These are phyloP conservation scores for Tuta absoluta DNA, from an alignment of 2,888 invertebrate species.

Conservation along the genomic window DNA sequence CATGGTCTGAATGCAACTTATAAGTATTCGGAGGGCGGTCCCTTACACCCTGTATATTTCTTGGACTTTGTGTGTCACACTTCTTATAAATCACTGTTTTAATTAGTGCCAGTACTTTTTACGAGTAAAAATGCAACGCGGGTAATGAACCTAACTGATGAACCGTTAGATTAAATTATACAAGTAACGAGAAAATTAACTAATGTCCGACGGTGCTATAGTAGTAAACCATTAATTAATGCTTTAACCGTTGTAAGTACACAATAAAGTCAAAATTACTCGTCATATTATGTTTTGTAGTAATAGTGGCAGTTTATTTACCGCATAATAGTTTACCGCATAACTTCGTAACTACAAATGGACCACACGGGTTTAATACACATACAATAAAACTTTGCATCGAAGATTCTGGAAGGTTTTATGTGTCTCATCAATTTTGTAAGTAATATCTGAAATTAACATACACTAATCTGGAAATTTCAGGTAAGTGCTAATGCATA, in stretches of 20 bases:
- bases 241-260: background rate
- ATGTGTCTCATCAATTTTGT: too few relatives aligned
- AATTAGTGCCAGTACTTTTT: background rate
- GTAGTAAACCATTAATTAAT: background rate
- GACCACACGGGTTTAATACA: too few relatives aligned
- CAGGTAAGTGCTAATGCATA: too few relatives aligned
- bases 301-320: background rate
- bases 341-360: too few relatives aligned
- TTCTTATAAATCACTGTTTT: background rate
- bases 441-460: too few relatives aligned
- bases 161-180: slow-evolving; percentile 12
- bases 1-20: too few relatives aligned
- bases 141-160: slow-evolving; percentile 1
- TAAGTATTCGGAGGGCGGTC: too few relatives aligned
- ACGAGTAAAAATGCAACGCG: background rate
- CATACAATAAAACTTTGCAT: too few relatives aligned
- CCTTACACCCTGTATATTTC: too few relatives aligned
- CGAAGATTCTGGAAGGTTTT: too few relatives aligned
- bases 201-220: background rate
- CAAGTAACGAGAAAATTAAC: slow-evolving; percentile 5
- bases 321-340: background rate
- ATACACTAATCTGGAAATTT: too few relatives aligned
- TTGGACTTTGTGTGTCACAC: too few relatives aligned
- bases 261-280: background rate
- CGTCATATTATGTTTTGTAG: background rate